Evolutionary conservation across 2,113 vertebrate species (phyloP).

Genomic region (Donacobius atricapilla): DNA sequence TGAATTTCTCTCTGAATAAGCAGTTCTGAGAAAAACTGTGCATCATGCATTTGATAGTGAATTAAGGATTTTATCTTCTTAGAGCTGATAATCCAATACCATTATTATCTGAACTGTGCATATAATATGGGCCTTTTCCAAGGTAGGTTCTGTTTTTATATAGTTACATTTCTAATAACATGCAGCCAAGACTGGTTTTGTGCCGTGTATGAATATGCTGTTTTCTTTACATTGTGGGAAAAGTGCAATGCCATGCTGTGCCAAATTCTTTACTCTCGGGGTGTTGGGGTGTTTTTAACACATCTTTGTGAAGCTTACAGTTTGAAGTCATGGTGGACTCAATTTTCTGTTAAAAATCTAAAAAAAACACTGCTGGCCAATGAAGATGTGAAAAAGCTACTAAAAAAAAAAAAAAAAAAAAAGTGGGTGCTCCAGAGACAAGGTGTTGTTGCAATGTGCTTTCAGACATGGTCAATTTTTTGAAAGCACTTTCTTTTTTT

Average conservation of each 20-base stretch:
- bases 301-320: not conserved
- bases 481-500: not conserved
- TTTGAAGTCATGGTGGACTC: not conserved
- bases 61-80: not conserved
- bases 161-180: not conserved
- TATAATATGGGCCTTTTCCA: not conserved
- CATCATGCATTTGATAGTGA: not conserved
- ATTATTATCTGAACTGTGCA: not conserved
- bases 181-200: not conserved
- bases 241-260: not conserved
- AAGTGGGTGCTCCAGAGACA: not conserved
- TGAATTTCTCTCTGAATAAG: not conserved
- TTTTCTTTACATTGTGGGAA: not conserved
- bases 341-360: not conserved
- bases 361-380: not conserved
- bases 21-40: not conserved
- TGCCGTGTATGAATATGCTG: not conserved
- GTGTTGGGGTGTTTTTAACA: not conserved
- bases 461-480: not conserved
- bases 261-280: not conserved
- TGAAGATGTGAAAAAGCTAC: not conserved
- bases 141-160: not conserved
- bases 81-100: not conserved
- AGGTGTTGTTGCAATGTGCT: fast-evolving
- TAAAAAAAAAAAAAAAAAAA: too few relatives aligned